A percentile compares a stretch with the other conserved stretches of the same genome.
Evolutionary conservation across 2,113 vertebrate species (phyloP).

Genomic region (Gyps fulvus): DNA sequence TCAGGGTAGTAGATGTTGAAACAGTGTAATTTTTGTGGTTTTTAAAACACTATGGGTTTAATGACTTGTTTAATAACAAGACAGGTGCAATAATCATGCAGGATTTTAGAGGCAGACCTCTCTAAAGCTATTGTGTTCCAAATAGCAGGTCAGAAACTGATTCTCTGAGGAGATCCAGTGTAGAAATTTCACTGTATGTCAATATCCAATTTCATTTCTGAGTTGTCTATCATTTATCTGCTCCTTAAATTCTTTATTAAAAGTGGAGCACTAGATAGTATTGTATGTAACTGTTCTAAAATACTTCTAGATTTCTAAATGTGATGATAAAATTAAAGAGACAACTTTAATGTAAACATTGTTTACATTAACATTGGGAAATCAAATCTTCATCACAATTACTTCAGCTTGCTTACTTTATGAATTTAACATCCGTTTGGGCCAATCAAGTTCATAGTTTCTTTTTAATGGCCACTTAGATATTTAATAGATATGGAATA

Average conservation of each 20-base stretch:
- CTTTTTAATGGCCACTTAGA: neutral
- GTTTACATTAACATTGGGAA: neutral
- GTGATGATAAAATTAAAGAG: neutral
- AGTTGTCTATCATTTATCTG: neutral
- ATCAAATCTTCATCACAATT: neutral
- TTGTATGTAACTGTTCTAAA: neutral
- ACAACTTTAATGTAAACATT: neutral
- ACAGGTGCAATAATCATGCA: neutral
- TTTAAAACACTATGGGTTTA: neutral
- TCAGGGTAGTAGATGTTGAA: neutral
- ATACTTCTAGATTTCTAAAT: neutral
- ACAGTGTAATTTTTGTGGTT: neutral
- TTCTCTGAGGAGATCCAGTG: neutral
- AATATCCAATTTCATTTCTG: neutral
- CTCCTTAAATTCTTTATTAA: neutral
- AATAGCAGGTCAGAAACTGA: neutral
- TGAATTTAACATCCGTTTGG: neutral
- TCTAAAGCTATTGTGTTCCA: neutral
- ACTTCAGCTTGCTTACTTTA: neutral
- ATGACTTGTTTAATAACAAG: slow-evolving; percentile 16
- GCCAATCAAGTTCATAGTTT: neutral
- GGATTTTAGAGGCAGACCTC: neutral
- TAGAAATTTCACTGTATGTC: neutral
- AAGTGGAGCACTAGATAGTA: neutral
- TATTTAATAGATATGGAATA: neutral